Evolutionary conservation across 2,113 vertebrate species (phyloP).

Genomic region (Salminus brasiliensis): DNA sequence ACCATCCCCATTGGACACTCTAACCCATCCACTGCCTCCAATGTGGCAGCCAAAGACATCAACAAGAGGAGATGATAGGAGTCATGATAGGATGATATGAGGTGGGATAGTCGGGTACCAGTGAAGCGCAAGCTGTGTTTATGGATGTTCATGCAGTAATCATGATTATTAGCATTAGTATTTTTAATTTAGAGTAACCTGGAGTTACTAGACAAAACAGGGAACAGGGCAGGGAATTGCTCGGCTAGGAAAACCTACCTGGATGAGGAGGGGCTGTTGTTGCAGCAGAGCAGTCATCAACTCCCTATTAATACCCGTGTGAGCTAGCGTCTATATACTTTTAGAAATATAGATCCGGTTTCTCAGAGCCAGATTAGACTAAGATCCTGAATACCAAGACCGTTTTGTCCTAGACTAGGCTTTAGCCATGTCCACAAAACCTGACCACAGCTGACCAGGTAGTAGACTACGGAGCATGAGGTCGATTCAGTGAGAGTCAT

Average conservation of each 20-base stretch:
- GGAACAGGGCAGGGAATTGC: neutral
- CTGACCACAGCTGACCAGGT: no score
- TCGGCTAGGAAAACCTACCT: neutral
- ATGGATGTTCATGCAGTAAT: conserved; percentile 23
- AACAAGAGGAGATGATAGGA: conserved; percentile 64
- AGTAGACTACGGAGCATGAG: neutral
- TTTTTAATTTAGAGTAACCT: neutral
- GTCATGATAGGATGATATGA: neutral
- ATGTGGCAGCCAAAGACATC: conserved; percentile 22
- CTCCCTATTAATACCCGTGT: neutral
- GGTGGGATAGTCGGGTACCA: neutral
- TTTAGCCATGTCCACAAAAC: no score
- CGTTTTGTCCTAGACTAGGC: no score
- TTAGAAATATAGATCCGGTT: no score
- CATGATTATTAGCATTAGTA: neutral
- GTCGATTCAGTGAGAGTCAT: neutral
- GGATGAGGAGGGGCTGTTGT: neutral
- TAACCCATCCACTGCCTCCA: neutral
- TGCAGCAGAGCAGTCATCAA: neutral
- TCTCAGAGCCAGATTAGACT: no score
- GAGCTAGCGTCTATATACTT: no score
- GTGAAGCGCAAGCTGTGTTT: neutral
- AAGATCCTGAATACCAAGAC: no score
- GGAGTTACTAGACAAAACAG: neutral
- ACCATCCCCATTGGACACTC: neutral